Percentiles rank a stretch among this genome's conserved stretches.
Conservation (phyloP, 2,797 vertebrate genomes). For the Alauda arvensis region DNA sequence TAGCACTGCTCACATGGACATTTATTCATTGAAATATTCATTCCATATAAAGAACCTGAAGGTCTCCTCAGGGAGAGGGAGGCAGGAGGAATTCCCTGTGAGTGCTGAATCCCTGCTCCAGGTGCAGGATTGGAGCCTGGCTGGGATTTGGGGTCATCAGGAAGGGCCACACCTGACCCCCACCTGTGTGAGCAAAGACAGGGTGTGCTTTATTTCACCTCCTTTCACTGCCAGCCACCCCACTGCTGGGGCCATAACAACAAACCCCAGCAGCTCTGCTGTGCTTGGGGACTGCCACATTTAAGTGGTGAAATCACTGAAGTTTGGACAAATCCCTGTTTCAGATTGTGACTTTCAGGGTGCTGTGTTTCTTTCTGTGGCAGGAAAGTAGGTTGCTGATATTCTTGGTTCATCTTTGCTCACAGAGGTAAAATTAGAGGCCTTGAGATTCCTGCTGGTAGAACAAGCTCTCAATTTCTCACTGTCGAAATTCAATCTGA, state of each 20-base stretch:
- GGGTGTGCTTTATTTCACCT: background rate
- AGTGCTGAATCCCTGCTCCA: background rate
- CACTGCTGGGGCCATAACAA: background rate
- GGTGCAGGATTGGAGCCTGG: background rate
- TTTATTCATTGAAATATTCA: background rate
- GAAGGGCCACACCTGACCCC: background rate
- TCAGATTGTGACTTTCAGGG: conserved; percentile 46
- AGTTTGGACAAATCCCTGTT: background rate
- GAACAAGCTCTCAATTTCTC: conserved; percentile 78
- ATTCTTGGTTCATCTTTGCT: conserved; percentile 72
- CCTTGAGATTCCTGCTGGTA: conserved; percentile 74
- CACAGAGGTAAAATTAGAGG: conserved; percentile 74
- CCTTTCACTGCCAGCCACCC: background rate
- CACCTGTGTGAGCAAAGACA: background rate
- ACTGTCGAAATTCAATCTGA: conserved; percentile 78
- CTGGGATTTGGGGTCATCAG: background rate
- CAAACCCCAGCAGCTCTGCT: background rate
- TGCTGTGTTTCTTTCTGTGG: conserved; percentile 11
- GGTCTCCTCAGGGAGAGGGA: background rate
- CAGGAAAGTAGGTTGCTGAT: conserved; percentile 66
- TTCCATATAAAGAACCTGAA: background rate
- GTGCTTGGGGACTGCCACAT: background rate
- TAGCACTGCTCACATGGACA: background rate
- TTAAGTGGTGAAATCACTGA: background rate
- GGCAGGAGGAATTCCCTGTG: background rate